These are phyloP conservation scores for Globia sparganii DNA, from an alignment of 2,888 invertebrate species.

Conservation along the genomic window DNA sequence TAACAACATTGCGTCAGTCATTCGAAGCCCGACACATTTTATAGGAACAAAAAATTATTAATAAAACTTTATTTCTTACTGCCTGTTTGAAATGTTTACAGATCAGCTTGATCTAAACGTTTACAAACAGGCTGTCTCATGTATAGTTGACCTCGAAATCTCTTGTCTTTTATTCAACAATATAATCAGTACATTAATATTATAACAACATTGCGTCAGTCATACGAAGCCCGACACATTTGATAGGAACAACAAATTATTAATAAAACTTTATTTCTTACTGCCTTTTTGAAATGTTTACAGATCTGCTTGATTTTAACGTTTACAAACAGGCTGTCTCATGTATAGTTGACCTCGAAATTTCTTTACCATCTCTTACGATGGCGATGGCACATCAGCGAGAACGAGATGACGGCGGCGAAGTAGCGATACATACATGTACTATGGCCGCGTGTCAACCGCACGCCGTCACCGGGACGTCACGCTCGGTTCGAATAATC, in stretches of 20 bases:
- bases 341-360: neutral
- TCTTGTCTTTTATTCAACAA: constrained; percentile 74
- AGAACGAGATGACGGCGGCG: neutral
- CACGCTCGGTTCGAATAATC: neutral
- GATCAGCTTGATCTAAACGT: neutral
- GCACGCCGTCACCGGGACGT: neutral
- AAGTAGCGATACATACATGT: neutral
- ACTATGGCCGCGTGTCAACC: neutral
- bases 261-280: neutral
- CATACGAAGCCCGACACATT: constrained; percentile 23
- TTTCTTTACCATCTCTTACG: neutral
- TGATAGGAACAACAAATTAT: constrained; percentile 27
- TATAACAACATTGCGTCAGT: constrained; percentile 59
- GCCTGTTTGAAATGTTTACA: neutral
- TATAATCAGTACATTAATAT: constrained; percentile 57
- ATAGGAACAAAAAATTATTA: constrained; percentile 24
- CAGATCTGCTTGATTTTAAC: constrained; percentile 1
- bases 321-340: too few species aligned
- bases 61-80: neutral
- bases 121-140: neutral
- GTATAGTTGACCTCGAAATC: neutral
- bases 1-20: constrained; percentile 57
- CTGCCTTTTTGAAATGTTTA: neutral
- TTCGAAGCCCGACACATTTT: constrained; percentile 23
- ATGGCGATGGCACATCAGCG: too few species aligned